Evolutionary conservation across 35 echinoderm and acorn worm species (phyloP), one percentile per base, ranked within the genome.

Genomic region (Ophiothrix spiculata): DNA sequence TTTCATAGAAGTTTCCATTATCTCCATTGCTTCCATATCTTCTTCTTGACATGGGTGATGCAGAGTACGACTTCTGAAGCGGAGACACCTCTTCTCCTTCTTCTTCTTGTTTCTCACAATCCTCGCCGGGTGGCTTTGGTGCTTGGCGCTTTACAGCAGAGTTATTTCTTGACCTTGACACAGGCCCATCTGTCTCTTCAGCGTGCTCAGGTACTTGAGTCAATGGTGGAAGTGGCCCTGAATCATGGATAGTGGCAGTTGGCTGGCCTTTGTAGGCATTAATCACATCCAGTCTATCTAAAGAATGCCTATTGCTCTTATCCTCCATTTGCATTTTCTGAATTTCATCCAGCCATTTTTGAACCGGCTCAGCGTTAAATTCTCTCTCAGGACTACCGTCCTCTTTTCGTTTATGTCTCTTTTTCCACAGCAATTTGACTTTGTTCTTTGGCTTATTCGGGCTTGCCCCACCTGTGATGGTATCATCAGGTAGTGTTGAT

Each of bases 341-440:
- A 29, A 81, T 39, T 32, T 76, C 41, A 45, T 84, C 82, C 56
- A 95, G 63, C 93, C 93, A 95, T 64, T 88, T 86, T 38, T 91
- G 81, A 3, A 95, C 93, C n/a, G 77, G 80, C 31, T 91, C 89
- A 38, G 93, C 49, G 46, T 95, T 88, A 37, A 91, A 95, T 19
- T 91, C 93, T 56, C 93, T 95, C 56, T 95, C 93, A 11, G 93
- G 93, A 42, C 93, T 95, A 1, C 93, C 93, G 56, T 84, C 79
- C 54, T 91, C 89, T 35, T 95, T 85, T 63, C 76, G 74, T 38
- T 86, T 88, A 38, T 87, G 91, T 39, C 82, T 87, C 39, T 85
- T 79, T 37, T 75, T 79, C 89, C 88, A 90, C 1, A 81, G 88
- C 34, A 90, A 77, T 79, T 90, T 33, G 80, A 90, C 32, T 74